These are phyloP conservation scores for Trinorchestia longiramus DNA, from an alignment of 1,140 invertebrate species.

Conservation along the genomic window DNA sequence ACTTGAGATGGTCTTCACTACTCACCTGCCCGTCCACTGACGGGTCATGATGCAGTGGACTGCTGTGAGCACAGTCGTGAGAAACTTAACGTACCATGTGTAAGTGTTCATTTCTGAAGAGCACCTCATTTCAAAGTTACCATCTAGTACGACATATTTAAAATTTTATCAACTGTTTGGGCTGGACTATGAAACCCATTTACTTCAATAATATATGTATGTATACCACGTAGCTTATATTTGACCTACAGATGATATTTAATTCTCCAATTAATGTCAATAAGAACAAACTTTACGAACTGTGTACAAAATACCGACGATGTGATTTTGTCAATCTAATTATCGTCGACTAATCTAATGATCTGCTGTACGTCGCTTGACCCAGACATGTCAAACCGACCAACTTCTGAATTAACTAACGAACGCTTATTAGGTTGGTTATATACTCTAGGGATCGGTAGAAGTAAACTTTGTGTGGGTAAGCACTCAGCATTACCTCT, in stretches of 20 bases:
- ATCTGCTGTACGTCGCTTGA: not conserved
- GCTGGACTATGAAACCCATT: not conserved
- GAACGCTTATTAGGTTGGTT: not conserved
- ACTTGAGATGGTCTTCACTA: not conserved
- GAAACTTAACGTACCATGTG: not conserved
- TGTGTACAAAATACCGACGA: not conserved
- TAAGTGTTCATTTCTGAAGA: not conserved
- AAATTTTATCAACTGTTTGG: not conserved
- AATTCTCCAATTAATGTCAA: not conserved
- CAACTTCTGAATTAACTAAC: not conserved
- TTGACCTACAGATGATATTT: not conserved
- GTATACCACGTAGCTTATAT: not conserved
- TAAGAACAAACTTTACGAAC: too few species aligned
- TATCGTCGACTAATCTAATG: not conserved
- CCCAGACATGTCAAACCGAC: not conserved
- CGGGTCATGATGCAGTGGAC: not conserved
- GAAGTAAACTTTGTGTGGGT: not conserved
- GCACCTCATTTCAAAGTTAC: not conserved
- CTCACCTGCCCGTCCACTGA: too few species aligned
- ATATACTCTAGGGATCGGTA: not conserved
- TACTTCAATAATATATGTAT: not conserved
- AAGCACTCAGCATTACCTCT: not conserved
- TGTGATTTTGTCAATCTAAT: not conserved
- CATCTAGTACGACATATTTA: not conserved
- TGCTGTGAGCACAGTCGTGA: not conserved